Base-by-base conservation (phyloP, 2,113 vertebrate genomes). In the Cheilinus undulatus region DNA sequence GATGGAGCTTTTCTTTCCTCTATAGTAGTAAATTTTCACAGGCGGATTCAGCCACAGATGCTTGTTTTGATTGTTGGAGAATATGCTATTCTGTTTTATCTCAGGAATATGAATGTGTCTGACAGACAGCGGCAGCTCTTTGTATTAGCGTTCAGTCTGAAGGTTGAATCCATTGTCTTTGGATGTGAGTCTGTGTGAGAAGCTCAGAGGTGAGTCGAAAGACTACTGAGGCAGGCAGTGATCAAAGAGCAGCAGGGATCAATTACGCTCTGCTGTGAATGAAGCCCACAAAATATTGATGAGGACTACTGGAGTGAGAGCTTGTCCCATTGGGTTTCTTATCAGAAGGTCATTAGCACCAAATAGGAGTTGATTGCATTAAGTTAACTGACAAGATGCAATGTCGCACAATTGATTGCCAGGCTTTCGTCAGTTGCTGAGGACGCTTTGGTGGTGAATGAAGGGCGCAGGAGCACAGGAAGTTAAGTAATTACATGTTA, bases 281-380 rank as follows among this genome's bases (percentile, higher is more conserved):
- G 70, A 83, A 80, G 69, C 62, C 59, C 63, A 76, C 78, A 34
- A 84, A 86, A 91, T 89, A 90, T 91, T 88, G 88, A 90, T 88
- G 88, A 88, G 84, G 76, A 58, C 53, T 54, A 52, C 78, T 83
- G 63, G 76, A 85, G 83, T 67, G 67, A 58, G 68, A 49, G 73
- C 59, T 57, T 61, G 76, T 86, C 82, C 82, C 79, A 22, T 58
- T 45, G 73, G 81, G 69, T 71, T 77, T 68, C 72, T 88, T 86
- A 88, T 86, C 85, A 73, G 86, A 85, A 82, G 86, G 88, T 88
- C 89, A 76, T 88, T 87, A 82, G 66, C 61, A 30, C 60, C 78
- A 50, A 87, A 81, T 74, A 69, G 64, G 76, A 77, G 68, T 68
- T 77, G 84, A 86, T 81, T 81, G 81, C 77, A 82, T 88, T 88